These are phyloP conservation scores for Eustalomyia histrio DNA, from an alignment of 2,888 invertebrate species.

Conservation along the genomic window DNA sequence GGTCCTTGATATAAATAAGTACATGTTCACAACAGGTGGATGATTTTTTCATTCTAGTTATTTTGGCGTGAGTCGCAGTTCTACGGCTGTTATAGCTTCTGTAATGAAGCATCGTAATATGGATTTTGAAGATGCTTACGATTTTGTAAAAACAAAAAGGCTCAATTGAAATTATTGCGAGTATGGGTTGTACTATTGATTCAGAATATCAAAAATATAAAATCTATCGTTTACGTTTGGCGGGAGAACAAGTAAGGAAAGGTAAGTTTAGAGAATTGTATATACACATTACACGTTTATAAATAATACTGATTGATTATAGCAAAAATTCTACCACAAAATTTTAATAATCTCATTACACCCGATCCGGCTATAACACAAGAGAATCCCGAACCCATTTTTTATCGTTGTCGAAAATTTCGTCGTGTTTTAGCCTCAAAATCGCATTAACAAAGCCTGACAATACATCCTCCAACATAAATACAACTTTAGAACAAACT, in stretches of 20 bases:
- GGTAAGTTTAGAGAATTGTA: constrained; percentile 77
- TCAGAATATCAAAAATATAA: constrained; percentile 86
- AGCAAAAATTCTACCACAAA: constrained; percentile 91
- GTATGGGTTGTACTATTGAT: constrained; percentile 88
- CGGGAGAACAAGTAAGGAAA: constrained; percentile 89
- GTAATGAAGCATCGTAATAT: constrained; percentile 92
- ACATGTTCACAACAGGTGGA: too few relatives aligned
- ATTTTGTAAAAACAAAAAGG: constrained; percentile 85
- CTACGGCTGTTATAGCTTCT: constrained; percentile 91
- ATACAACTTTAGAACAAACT: constrained; percentile 35
- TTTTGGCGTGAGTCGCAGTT: constrained; percentile 94
- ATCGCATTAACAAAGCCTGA: constrained; percentile 81
- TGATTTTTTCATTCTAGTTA: constrained; percentile 81
- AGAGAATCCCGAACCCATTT: constrained; percentile 87
- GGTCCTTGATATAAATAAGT: too few relatives aligned
- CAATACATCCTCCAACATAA: constrained; percentile 21
- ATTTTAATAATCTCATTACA: constrained; percentile 87
- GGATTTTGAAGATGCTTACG: constrained; percentile 86
- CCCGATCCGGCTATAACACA: constrained; percentile 73
- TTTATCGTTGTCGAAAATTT: constrained; percentile 91
- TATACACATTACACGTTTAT: background rate
- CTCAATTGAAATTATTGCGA: constrained; percentile 88
- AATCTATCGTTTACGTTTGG: constrained; percentile 87
- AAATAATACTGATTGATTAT: constrained; percentile 52
- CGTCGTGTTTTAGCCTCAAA: constrained; percentile 90